Evolutionary conservation across 2,888 invertebrate species (phyloP), one percentile per base, ranked within the genome.

Genomic region (Pandemis heparana): DNA sequence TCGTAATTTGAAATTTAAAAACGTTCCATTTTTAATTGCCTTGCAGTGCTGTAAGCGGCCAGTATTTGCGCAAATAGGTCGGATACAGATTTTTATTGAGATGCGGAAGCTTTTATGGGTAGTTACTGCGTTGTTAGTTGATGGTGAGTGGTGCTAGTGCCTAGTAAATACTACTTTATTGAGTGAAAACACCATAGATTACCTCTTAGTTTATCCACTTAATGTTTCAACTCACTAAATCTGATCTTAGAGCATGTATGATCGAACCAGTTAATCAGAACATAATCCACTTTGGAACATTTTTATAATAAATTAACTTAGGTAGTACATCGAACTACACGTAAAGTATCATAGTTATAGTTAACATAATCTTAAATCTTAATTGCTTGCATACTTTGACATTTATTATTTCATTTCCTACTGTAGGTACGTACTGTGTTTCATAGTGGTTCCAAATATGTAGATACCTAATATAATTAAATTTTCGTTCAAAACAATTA

Each of bases 1-100:
- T 84, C 82, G 80, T 85, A 85, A 88, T 89, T 88, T 82, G 79
- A 87, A 88, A 84, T 82, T 80, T 80, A 77, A 83, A 81, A 82
- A 79, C 77, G 77, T 79, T 79, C 78, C 77, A 79, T 82, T 81
- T 71, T 82, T 82, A 83, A 83, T 85, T 83, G 82, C 80, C 78
- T 79, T 76, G 74, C 76, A 53, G 53, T 75, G 79, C 77, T 74
- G 71, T 71, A 48, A 68, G 68, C 68, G 72, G 59, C 63, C 63
- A 68, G 68, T 46, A 73, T 67, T 48, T 63, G 70, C 65, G 68
- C 75, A 77, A 76, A 73, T 78, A 78, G 77, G 77, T 75, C 74
- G 70, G 46, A 77, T 75, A 70, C 62, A 76, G 69, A 72, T 68
- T 71, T 71, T 77, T 75, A 68, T 74, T 41, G 41, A 53, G 51